Evolutionary conservation across 2,888 invertebrate genomes (phyloP).

Genomic region (Hemicrepidius hirtus): DNA sequence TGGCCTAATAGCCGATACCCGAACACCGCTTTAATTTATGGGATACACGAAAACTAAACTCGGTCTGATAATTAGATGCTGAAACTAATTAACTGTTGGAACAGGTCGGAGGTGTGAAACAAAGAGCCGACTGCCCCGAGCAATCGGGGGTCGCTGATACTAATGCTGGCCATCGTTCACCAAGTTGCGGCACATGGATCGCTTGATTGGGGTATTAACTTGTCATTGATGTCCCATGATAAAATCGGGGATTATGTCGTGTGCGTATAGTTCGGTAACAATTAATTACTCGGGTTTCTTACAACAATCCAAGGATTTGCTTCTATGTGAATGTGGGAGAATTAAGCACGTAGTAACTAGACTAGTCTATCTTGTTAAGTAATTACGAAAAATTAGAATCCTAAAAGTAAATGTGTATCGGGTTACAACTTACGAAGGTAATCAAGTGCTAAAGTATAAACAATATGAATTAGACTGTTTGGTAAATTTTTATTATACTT

Average conservation of each 20-base stretch:
- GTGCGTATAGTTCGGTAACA: slow-evolving; percentile 13
- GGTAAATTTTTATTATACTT: slow-evolving; percentile 16
- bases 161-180: slow-evolving; percentile 74
- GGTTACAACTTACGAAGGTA: not conserved
- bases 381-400: too few species aligned
- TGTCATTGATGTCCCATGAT: slow-evolving; percentile 50
- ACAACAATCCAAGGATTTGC: too few species aligned
- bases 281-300: too few species aligned
- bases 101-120: slow-evolving; percentile 73
- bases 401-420: not conserved
- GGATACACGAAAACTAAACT: slow-evolving; percentile 71
- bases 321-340: too few species aligned
- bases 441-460: slow-evolving; percentile 20
- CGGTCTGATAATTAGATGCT: slow-evolving; percentile 73
- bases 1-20: slow-evolving; percentile 65
- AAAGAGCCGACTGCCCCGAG: slow-evolving; percentile 71
- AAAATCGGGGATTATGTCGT: slow-evolving; percentile 37
- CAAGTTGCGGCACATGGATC: slow-evolving; percentile 68
- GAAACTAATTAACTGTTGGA: slow-evolving; percentile 74
- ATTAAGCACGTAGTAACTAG: too few species aligned
- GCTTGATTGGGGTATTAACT: slow-evolving; percentile 52
- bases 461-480: slow-evolving; percentile 24
- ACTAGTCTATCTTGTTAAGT: too few species aligned
- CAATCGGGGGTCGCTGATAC: slow-evolving; percentile 69
- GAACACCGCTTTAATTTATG: slow-evolving; percentile 70